A percentile compares a stretch with the other conserved stretches of the same genome.
Evolutionary conservation across 2,888 invertebrate species (phyloP).

Genomic region (Mythimna pallens): DNA sequence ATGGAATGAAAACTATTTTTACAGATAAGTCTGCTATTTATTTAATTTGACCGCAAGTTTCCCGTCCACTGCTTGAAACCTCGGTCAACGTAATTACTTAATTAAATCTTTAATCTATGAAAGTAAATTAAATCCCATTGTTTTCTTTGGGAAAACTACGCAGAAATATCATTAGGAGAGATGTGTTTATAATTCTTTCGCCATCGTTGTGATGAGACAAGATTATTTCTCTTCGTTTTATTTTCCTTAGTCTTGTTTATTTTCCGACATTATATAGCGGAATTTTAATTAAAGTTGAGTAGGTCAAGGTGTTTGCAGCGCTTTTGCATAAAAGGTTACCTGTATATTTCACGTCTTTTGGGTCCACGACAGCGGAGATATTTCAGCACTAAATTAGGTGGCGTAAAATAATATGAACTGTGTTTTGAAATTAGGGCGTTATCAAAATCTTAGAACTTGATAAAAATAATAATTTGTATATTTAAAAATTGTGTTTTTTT

Average conservation of each 20-base stretch:
- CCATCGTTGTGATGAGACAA: conserved; percentile 19
- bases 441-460: conserved; percentile 16
- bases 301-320: conserved; percentile 54
- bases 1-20: conserved; percentile 29
- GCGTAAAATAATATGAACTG: neutral
- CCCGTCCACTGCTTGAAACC: conserved; percentile 8
- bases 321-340: conserved; percentile 48
- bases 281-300: conserved; percentile 62
- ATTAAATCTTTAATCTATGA: conserved; percentile 22
- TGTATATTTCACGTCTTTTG: conserved; percentile 32
- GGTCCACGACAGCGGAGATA: conserved; percentile 10
- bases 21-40: conserved; percentile 32
- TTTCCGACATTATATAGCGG: conserved; percentile 32
- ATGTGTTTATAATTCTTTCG: conserved; percentile 22
- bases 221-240: conserved; percentile 6
- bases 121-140: conserved; percentile 14
- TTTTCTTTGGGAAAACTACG: conserved; percentile 6
- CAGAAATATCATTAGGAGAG: conserved; percentile 14
- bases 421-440: neutral
- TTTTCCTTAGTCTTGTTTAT: conserved; percentile 40
- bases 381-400: conserved; percentile 18
- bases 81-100: conserved; percentile 34
- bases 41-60: conserved; percentile 29
- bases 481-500: too few species aligned
- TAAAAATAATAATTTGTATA: neutral